Conservation (phyloP, 2,888 invertebrate genomes). For the Tyria jacobaeae region DNA sequence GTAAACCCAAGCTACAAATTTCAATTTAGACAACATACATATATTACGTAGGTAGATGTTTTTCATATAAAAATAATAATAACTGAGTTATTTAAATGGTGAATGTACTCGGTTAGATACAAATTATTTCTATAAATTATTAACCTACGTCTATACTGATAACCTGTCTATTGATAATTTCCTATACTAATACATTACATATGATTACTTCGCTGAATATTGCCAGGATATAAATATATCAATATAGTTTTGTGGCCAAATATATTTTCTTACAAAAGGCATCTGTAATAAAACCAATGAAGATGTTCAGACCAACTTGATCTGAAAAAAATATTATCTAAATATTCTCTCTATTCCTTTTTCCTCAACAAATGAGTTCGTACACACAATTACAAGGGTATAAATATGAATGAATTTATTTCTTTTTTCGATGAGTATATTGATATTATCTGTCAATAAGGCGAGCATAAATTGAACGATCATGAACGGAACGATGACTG, state of each 20-base stretch:
- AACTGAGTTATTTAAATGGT: too few relatives aligned
- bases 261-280: constrained; percentile 2
- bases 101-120: neutral
- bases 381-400: neutral
- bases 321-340: constrained; percentile 7
- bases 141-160: neutral
- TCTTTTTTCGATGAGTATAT: neutral
- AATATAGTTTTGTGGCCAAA: neutral
- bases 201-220: neutral
- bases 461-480: too few relatives aligned
- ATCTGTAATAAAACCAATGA: constrained; percentile 10
- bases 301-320: constrained; percentile 6
- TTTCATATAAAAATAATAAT: too few relatives aligned
- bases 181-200: neutral
- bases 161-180: neutral
- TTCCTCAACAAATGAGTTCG: constrained; percentile 12
- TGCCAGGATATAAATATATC: neutral
- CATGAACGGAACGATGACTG: too few relatives aligned
- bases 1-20: too few relatives aligned
- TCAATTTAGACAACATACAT: too few relatives aligned
- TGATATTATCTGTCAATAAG: neutral
- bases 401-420: constrained; percentile 4
- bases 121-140: neutral
- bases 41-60: too few relatives aligned
- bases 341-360: constrained; percentile 5